These are phyloP conservation scores for Anoplolepis gracilipes DNA, from an alignment of 1,140 invertebrate species.

Conservation along the genomic window DNA sequence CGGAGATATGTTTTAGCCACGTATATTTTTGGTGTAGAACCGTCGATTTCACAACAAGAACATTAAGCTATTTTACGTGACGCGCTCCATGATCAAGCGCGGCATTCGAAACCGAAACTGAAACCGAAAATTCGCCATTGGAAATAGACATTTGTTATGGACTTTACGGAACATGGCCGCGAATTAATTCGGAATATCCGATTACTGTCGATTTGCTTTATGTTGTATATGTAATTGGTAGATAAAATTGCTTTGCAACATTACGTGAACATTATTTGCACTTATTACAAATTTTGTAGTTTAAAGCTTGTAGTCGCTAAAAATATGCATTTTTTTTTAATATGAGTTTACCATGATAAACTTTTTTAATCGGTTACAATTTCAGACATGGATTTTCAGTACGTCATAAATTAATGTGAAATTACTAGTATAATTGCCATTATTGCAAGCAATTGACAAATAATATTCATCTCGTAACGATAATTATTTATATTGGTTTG, in stretches of 20 bases:
- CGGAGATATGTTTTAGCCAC: neutral
- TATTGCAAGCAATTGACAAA: neutral
- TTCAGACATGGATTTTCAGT: neutral
- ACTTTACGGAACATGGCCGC: constrained; percentile 22
- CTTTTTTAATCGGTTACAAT: neutral
- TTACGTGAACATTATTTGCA: constrained; percentile 16
- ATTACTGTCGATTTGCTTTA: constrained; percentile 52
- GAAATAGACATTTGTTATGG: constrained; percentile 34
- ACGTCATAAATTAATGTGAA: neutral
- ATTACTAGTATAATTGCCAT: neutral
- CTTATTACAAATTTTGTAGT: neutral
- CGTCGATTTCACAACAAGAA: constrained; percentile 35
- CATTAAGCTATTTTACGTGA: constrained; percentile 47
- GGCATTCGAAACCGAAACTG: constrained; percentile 3
- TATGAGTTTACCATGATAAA: neutral
- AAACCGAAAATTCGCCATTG: constrained; percentile 33
- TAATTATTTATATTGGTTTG: constrained; percentile 23
- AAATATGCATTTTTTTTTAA: neutral
- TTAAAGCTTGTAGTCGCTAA: neutral
- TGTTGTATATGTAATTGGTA: constrained; percentile 9
- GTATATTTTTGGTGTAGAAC: constrained; percentile 46
- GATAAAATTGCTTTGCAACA: constrained; percentile 1
- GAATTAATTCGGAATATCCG: constrained; percentile 48
- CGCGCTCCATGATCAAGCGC: constrained; percentile 12
- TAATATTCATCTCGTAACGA: neutral